Percentiles rank a stretch among this genome's conserved stretches.
Conservation (phyloP, 2,888 invertebrate genomes). For the Cosmorhoe ocellata region DNA sequence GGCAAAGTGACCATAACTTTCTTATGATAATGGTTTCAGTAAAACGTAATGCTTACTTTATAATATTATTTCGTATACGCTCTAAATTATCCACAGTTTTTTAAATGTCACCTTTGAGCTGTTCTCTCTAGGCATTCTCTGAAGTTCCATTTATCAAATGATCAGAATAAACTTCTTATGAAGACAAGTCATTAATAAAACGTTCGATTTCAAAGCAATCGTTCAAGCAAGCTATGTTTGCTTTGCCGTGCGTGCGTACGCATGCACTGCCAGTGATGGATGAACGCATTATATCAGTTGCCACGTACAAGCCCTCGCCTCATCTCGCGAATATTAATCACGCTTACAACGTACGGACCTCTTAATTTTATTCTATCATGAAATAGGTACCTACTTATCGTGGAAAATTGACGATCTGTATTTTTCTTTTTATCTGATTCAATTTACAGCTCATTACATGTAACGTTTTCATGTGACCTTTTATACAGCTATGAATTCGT, state of each 20-base stretch:
- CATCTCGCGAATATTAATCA: constrained; percentile 63
- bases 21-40: constrained; percentile 17
- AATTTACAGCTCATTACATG: constrained; percentile 30
- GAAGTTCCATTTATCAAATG: neutral
- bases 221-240: constrained; percentile 40
- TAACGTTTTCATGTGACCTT: constrained; percentile 27
- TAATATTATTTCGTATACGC: constrained; percentile 9
- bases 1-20: constrained; percentile 24
- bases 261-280: constrained; percentile 60
- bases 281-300: constrained; percentile 55
- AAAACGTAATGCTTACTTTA: constrained; percentile 18
- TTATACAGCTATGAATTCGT: constrained; percentile 26
- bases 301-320: constrained; percentile 46
- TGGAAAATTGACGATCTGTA: constrained; percentile 25
- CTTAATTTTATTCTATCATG: constrained; percentile 48
- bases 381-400: constrained; percentile 32
- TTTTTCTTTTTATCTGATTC: constrained; percentile 31
- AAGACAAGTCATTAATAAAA: constrained; percentile 35
- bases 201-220: constrained; percentile 35
- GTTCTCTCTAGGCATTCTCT: no score
- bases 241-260: constrained; percentile 50
- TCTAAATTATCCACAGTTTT: no score
- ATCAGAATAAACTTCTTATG: constrained; percentile 2
- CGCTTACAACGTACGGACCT: constrained; percentile 48
- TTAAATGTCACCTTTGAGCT: no score